Percentiles rank a stretch among this genome's conserved stretches.
These are phyloP conservation scores for Python bivittatus DNA, from an alignment of 2,113 vertebrate genomes.

Conservation along the genomic window DNA sequence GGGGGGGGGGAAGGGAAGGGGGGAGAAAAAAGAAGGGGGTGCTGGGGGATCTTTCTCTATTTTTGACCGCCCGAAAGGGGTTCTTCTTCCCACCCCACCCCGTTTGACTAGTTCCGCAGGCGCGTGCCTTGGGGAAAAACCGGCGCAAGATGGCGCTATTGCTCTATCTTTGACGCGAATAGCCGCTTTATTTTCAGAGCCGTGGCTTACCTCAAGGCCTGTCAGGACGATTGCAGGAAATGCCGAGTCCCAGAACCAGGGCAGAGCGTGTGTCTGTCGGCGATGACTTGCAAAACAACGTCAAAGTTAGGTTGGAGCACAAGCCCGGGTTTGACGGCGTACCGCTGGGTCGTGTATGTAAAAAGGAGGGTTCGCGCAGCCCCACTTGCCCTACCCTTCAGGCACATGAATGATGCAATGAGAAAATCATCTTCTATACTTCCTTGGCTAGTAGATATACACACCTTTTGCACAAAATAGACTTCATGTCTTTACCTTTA, in stretches of 20 bases:
- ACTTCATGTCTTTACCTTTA: not conserved
- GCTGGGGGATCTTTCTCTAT: not conserved
- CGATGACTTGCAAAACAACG: constrained; percentile 64
- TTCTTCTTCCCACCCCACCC: not conserved
- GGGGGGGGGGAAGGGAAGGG: not conserved
- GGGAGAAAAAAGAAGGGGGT: not conserved
- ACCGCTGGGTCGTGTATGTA: not conserved
- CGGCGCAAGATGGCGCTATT: constrained; percentile 75
- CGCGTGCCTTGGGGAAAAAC: constrained; percentile 35
- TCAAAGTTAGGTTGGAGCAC: constrained; percentile 49
- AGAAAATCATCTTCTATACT: not conserved
- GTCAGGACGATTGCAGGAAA: constrained; percentile 29
- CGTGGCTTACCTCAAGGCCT: constrained; percentile 49
- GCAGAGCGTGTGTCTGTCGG: constrained; percentile 31
- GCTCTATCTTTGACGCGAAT: constrained; percentile 70
- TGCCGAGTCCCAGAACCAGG: constrained; percentile 59
- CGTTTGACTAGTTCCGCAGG: not conserved
- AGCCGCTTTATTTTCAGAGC: constrained; percentile 26
- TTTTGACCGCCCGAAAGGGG: not conserved
- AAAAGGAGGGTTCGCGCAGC: not conserved
- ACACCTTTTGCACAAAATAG: not conserved
- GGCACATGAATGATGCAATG: not conserved
- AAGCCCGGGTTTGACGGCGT: not conserved
- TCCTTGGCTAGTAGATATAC: not conserved
- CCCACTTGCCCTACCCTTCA: not conserved